Conservation (phyloP, 2,113 vertebrate genomes). For the Sinocyclocheilus grahami region DNA sequence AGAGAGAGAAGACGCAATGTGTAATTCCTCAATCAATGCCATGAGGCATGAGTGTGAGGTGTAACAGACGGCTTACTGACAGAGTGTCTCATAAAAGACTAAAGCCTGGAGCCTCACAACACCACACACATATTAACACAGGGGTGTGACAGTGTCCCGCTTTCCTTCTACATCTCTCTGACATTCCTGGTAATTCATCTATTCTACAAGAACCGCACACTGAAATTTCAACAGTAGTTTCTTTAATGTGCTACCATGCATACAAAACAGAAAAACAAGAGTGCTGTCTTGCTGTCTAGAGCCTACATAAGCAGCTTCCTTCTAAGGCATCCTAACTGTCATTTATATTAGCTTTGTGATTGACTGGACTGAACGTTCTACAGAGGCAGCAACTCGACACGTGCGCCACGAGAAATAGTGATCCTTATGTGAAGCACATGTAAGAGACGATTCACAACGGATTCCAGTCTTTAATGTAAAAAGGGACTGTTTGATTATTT, state of each 20-base stretch:
- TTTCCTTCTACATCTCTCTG: not conserved
- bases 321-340: not conserved
- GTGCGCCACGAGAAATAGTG: not conserved
- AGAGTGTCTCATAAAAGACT: constrained; percentile 33
- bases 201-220: not conserved
- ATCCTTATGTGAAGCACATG: not conserved
- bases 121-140: not conserved
- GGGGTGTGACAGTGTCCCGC: too few species aligned
- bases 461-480: too few species aligned
- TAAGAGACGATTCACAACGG: too few species aligned
- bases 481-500: too few species aligned
- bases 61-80: constrained; percentile 48
- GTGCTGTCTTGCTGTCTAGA: not conserved
- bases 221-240: constrained; percentile 1
- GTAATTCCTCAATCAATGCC: constrained; percentile 32
- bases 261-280: not conserved
- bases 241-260: not conserved
- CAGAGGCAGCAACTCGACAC: not conserved
- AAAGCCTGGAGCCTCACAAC: constrained; percentile 14
- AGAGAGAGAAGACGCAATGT: constrained; percentile 23
- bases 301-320: too few species aligned
- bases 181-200: constrained; percentile 20
- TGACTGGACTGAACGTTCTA: not conserved
- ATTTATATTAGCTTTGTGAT: constrained; percentile 10
- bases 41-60: constrained; percentile 25